Base-by-base conservation (phyloP, 1,140 invertebrate species). In the Luehdorfia chinensis region DNA sequence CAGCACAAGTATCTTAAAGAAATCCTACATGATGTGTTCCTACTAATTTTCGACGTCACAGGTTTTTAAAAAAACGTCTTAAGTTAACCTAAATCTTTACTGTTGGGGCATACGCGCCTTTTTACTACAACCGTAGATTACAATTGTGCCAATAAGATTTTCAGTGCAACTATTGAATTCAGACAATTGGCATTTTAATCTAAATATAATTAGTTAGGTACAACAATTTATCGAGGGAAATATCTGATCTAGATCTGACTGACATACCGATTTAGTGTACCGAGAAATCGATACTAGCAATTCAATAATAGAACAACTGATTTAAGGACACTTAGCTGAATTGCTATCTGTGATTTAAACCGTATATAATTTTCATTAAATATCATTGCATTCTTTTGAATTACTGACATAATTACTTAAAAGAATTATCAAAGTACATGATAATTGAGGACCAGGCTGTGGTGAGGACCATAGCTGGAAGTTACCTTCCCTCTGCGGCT, bases 141-240 rank as follows among this genome's bases (percentile, higher is more conserved):
- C n/a, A n/a, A n/a, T n/a, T n/a, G n/a, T n/a, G n/a, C n/a, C n/a
- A n/a, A n/a, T n/a, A n/a, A n/a, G 23, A 27, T 41, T 41, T 41
- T 9, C 23, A 41, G 7, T 28, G 11, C 33, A 52, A 27, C 19
- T 46, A 12, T 36, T 18, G 21, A 39, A 52, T 52, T 44, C 27
- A 44, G 9, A 39, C 27, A 45, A 49, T 54, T 47, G 43, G 32
- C 44, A 65, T 65, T 57, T 55, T 52, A 57, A 60, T 57, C 52
- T 58, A 41, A 46, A 34, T 55, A 55, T 57, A 64, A 65, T 67
- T 60, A 64, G 50, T 64, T 39, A 31, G 37, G 33, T 50, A 23
- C 44, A 59, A 54, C 61, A 56, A 71, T 75, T 66, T 60, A 66
- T 63, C 56, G 53, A 61, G 52, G 59, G 56, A 64, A 56, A 70